Conservation (phyloP, 2,888 invertebrate species). For the Oasisia sp. region DNA sequence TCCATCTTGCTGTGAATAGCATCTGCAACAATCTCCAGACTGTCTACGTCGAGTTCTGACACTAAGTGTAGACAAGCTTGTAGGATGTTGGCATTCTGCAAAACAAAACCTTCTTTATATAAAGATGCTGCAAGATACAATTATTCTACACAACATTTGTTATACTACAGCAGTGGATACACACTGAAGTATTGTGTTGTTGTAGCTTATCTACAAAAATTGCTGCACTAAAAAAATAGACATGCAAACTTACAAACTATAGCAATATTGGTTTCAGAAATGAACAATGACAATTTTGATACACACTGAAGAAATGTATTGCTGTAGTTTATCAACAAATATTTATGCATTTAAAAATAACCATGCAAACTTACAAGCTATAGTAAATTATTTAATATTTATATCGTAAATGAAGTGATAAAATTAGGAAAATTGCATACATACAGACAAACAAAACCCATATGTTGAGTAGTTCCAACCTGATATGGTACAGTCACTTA, state of each 20-base stretch:
- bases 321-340: too few species aligned
- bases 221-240: not conserved
- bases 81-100: slow-evolving; percentile 59
- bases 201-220: not conserved
- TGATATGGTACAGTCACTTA: not conserved
- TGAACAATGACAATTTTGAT: not conserved
- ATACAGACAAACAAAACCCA: not conserved
- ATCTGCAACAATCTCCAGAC: not conserved
- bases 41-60: slow-evolving; percentile 52
- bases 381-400: too few species aligned
- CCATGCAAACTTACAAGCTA: too few species aligned
- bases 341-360: too few species aligned
- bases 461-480: not conserved
- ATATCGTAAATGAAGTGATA: too few species aligned
- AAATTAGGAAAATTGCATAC: too few species aligned
- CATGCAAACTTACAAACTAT: slow-evolving; percentile 17
- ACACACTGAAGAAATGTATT: not conserved
- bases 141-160: too few species aligned
- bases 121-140: too few species aligned
- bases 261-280: too few species aligned
- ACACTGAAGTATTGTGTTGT: not conserved
- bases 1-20: not conserved
- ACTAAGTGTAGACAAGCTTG: slow-evolving; percentile 57
- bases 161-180: not conserved
- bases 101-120: slow-evolving; percentile 33